These are phyloP conservation scores for Rhinichthys osculus DNA, from an alignment of 2,797 vertebrate species.

Conservation along the genomic window DNA sequence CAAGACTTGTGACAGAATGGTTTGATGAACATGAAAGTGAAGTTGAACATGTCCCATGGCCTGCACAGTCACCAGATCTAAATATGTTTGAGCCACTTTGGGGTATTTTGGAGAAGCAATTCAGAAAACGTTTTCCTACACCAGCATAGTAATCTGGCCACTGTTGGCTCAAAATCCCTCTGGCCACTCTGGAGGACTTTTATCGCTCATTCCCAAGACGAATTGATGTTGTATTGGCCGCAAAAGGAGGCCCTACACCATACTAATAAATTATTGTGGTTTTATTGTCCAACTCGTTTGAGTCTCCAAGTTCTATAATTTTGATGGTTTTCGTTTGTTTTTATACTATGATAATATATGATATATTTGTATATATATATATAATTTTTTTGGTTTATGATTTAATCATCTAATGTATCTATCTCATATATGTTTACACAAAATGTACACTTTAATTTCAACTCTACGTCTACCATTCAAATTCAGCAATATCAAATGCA, in stretches of 20 bases:
- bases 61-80: not conserved
- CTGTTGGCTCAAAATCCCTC: not conserved
- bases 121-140: not conserved
- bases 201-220: not conserved
- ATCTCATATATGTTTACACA: not conserved
- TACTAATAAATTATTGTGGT: no score
- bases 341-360: not conserved
- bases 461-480: not conserved
- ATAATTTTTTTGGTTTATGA: no score
- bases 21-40: no score
- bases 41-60: no score
- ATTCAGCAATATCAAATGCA: not conserved
- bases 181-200: not conserved
- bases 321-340: not conserved
- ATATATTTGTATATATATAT: not conserved
- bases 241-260: no score
- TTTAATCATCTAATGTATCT: not conserved
- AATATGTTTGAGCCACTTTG: not conserved
- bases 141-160: not conserved
- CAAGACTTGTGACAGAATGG: no score
- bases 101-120: not conserved
- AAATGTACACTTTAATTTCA: not conserved
- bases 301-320: not conserved
- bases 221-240: no score
- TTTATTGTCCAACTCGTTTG: not conserved